Percentiles rank a stretch among this genome's conserved stretches.
phyloP scores from a whole-genome alignment of 2,888 invertebrate species.

The Campaea margaritaria region DNA sequence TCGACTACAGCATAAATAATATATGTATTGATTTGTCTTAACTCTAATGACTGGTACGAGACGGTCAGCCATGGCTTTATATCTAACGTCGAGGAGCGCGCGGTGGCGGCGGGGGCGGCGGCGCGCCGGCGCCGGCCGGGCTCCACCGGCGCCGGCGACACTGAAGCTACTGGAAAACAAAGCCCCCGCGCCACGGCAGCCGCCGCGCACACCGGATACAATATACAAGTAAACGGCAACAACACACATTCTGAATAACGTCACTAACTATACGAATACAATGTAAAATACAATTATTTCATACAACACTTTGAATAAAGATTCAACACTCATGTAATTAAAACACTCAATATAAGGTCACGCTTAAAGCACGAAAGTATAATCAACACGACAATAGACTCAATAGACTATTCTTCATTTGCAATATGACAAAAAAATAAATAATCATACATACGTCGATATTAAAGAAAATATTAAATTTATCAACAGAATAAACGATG shows the following conservation, averaged over 20 bases:
- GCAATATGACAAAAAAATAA: slow-evolving; percentile 41
- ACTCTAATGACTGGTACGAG: slow-evolving; percentile 79
- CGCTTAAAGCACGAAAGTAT: slow-evolving; percentile 79
- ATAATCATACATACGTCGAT: slow-evolving; percentile 51
- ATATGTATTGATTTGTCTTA: slow-evolving; percentile 60
- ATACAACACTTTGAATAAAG: slow-evolving; percentile 65
- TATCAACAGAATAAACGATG: slow-evolving; percentile 52
- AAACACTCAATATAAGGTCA: slow-evolving; percentile 75
- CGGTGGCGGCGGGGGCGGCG: slow-evolving; percentile 1
- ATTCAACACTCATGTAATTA: slow-evolving; percentile 65
- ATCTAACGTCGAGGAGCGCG: slow-evolving; percentile 55
- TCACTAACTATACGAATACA: slow-evolving; percentile 50
- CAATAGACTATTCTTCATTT: slow-evolving; percentile 33
- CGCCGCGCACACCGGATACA: slow-evolving; percentile 12
- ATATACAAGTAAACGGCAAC: slow-evolving; percentile 34
- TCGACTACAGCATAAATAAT: slow-evolving; percentile 77
- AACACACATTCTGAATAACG: slow-evolving; percentile 55
- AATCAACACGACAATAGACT: slow-evolving; percentile 55
- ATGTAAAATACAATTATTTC: slow-evolving; percentile 67
- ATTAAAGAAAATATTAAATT: slow-evolving; percentile 44
- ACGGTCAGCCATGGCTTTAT: slow-evolving; percentile 73
- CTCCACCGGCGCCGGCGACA: neutral
- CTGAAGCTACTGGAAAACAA: too few relatives aligned
- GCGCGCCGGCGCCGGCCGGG: neutral
- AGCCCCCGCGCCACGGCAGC: neutral